Percentiles rank a stretch among this genome's conserved stretches.
phyloP scores from a whole-genome alignment of 2,797 vertebrate species.

The Clarias fuscus region DNA sequence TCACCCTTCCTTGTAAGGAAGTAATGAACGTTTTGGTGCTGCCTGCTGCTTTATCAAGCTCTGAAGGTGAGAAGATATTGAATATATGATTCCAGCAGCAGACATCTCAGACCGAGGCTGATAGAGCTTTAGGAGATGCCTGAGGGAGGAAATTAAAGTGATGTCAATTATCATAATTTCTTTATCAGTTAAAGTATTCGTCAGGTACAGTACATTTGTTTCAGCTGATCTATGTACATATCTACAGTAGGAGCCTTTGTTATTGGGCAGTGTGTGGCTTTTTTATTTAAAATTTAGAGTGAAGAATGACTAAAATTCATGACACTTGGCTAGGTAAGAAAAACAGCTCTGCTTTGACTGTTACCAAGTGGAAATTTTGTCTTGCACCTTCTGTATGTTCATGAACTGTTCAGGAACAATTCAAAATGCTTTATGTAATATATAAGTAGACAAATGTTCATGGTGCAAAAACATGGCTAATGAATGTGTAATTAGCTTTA shows the following conservation, averaged over 20 bases:
- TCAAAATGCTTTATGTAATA: neutral
- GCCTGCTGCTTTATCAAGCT: conserved; percentile 69
- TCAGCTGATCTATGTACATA: neutral
- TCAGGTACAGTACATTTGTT: neutral
- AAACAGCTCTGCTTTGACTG: neutral
- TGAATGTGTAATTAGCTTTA: neutral
- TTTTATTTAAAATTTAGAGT: neutral
- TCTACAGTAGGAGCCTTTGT: neutral
- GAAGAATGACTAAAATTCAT: neutral
- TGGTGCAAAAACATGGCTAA: neutral
- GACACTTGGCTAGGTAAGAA: neutral
- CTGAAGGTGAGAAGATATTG: conserved; percentile 71
- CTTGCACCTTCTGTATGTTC: neutral
- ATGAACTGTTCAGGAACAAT: neutral
- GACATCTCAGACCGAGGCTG: conserved; percentile 64
- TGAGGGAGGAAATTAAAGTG: conserved; percentile 55
- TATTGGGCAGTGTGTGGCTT: neutral
- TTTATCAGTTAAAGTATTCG: neutral
- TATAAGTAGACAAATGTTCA: neutral
- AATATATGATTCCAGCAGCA: conserved; percentile 56
- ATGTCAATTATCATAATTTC: neutral
- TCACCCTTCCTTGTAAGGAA: conserved; percentile 77
- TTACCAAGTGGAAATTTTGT: neutral
- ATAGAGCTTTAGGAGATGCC: conserved; percentile 74
- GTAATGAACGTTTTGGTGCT: conserved; percentile 76